These are phyloP conservation scores for Poeciliopsis gracilis DNA, from an alignment of 2,797 vertebrate species.

Conservation along the genomic window DNA sequence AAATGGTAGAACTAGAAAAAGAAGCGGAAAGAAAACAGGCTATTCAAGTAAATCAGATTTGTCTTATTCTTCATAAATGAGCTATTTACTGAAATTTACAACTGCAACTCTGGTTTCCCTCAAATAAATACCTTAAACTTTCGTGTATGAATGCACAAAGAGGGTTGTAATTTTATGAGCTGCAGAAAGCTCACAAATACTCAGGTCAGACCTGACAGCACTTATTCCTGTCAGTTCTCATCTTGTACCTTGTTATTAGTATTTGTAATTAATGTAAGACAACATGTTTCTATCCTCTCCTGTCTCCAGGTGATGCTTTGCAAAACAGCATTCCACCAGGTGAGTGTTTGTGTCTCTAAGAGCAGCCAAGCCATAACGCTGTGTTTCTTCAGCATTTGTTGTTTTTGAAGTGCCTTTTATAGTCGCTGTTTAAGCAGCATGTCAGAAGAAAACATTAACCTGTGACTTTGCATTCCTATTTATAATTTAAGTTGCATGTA, in stretches of 20 bases:
- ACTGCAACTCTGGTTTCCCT: background rate
- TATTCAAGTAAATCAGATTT: background rate
- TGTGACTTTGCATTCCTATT: slow-evolving; percentile 5
- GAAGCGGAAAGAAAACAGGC: background rate
- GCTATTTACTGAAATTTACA: background rate
- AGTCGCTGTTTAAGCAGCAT: background rate
- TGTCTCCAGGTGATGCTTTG: slow-evolving; percentile 65
- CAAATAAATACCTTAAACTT: background rate
- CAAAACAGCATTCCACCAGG: slow-evolving; percentile 66
- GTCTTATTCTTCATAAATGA: background rate
- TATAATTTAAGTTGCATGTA: background rate
- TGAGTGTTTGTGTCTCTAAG: slow-evolving; percentile 50
- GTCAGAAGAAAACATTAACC: slow-evolving; percentile 22
- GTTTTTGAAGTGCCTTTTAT: slow-evolving; percentile 26
- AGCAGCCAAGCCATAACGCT: slow-evolving; percentile 24
- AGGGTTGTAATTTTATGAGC: background rate
- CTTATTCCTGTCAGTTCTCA: slow-evolving; percentile 3
- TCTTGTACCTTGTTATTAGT: slow-evolving; percentile 35
- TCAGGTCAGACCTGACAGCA: background rate
- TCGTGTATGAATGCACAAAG: background rate
- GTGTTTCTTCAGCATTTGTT: slow-evolving; percentile 17
- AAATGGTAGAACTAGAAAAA: background rate
- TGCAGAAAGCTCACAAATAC: background rate
- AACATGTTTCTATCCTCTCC: slow-evolving; percentile 39
- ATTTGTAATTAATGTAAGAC: slow-evolving; percentile 19